A percentile compares a stretch with the other conserved stretches of the same genome.
Conservation (phyloP, 2,797 vertebrate genomes). For the Myotis daubentonii region DNA sequence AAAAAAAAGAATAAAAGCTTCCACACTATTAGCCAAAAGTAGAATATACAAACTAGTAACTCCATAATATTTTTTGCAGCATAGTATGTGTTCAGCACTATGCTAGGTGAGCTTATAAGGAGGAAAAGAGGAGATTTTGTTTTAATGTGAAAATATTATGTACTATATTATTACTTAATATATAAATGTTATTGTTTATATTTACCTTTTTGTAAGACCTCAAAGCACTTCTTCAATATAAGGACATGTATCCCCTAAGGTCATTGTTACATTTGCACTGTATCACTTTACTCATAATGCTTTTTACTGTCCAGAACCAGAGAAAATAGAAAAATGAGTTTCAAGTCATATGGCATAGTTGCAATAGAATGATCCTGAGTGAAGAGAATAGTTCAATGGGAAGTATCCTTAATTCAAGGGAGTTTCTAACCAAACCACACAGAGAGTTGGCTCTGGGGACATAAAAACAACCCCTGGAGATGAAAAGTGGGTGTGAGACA, state of each 20-base stretch:
- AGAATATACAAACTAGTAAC: neutral
- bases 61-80: slow-evolving; percentile 22
- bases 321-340: neutral
- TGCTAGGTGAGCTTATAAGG: neutral
- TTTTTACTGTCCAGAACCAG: neutral
- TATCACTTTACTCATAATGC: neutral
- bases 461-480: neutral
- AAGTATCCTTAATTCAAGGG: neutral
- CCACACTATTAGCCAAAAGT: neutral
- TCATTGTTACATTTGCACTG: neutral
- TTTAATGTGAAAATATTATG: neutral
- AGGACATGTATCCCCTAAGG: neutral
- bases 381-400: neutral
- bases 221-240: slow-evolving; percentile 3
- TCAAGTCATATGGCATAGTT: neutral
- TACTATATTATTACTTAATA: neutral
- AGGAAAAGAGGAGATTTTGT: neutral
- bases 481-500: neutral
- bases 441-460: neutral
- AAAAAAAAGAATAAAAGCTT: neutral
- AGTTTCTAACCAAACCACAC: neutral
- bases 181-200: neutral
- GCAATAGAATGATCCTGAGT: neutral
- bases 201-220: neutral
- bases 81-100: neutral